Percentiles rank a stretch among this genome's conserved stretches.
Evolutionary conservation across 2,113 vertebrate species (phyloP).

Genomic region (Phalacrocorax aristotelis): DNA sequence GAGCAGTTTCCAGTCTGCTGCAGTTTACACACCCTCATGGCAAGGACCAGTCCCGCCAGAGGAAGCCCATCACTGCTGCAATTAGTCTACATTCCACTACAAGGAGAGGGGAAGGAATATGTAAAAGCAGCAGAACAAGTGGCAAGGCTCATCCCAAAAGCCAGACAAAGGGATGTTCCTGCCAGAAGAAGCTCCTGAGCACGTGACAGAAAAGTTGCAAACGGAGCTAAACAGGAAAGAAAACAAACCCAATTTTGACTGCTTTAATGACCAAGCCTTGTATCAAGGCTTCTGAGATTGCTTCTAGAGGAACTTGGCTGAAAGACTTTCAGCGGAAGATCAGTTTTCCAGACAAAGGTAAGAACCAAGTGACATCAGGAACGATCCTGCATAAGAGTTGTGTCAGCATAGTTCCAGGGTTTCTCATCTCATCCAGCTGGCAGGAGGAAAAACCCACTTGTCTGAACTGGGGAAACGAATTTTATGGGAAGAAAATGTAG

Average conservation of each 20-base stretch:
- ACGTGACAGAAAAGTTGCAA: not conserved
- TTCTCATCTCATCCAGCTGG: constrained; percentile 54
- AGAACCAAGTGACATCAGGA: not conserved
- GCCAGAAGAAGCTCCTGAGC: not conserved
- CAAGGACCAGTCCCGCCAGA: not conserved
- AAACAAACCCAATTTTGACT: not conserved
- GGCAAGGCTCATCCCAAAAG: not conserved
- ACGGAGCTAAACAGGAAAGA: not conserved
- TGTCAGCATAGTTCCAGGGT: constrained; percentile 40
- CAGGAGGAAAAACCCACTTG: constrained; percentile 64
- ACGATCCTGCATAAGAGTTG: not conserved
- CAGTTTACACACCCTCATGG: not conserved
- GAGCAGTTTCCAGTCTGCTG: not conserved
- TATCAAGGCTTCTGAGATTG: not conserved
- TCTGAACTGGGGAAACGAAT: constrained; percentile 52
- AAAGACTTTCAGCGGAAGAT: not conserved
- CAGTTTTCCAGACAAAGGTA: not conserved
- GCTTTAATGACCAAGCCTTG: not conserved
- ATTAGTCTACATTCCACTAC: fast-evolving
- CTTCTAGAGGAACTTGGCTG: not conserved
- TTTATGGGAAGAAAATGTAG: constrained; percentile 73
- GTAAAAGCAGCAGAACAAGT: not conserved
- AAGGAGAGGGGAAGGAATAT: not conserved
- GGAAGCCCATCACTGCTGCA: not conserved
- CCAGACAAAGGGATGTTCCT: not conserved